phyloP scores from a whole-genome alignment of 2,888 invertebrate genomes.

The Leptura quadrifasciata region DNA sequence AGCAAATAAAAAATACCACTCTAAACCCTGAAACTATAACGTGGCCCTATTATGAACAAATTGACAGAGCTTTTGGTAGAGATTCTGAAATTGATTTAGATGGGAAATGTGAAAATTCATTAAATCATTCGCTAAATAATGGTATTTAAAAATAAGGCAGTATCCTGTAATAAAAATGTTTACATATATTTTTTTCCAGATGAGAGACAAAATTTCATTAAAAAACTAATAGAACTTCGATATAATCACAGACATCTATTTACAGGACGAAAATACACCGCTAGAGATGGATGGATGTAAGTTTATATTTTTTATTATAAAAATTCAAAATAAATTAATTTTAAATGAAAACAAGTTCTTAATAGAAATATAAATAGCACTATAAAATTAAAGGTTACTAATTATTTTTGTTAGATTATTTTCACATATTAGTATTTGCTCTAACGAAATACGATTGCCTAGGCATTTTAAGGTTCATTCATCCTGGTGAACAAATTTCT shows the following conservation, averaged over 20 bases:
- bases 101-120: constrained; percentile 48
- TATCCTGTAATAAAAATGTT: constrained; percentile 11
- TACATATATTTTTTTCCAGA: constrained; percentile 46
- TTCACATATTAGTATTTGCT: neutral
- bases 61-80: constrained; percentile 60
- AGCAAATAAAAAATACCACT: constrained; percentile 63
- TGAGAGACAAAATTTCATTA: constrained; percentile 60
- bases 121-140: constrained; percentile 53
- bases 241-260: constrained; percentile 59
- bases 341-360: too few relatives aligned
- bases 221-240: constrained; percentile 59
- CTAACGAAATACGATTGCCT: too few relatives aligned
- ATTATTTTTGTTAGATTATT: neutral
- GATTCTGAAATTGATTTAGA: constrained; percentile 49
- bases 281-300: constrained; percentile 64
- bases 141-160: constrained; percentile 39
- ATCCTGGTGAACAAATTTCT: too few relatives aligned
- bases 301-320: constrained; percentile 14
- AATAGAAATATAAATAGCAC: too few relatives aligned
- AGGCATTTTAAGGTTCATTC: too few relatives aligned
- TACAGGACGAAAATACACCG: constrained; percentile 62
- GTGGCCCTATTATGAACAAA: constrained; percentile 64
- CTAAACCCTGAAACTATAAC: constrained; percentile 55
- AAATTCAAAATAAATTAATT: too few relatives aligned
- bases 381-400: too few relatives aligned